Evolutionary conservation across 2,113 vertebrate genomes (phyloP), one percentile per base, ranked within the genome.

Genomic region (Hyla sarda): DNA sequence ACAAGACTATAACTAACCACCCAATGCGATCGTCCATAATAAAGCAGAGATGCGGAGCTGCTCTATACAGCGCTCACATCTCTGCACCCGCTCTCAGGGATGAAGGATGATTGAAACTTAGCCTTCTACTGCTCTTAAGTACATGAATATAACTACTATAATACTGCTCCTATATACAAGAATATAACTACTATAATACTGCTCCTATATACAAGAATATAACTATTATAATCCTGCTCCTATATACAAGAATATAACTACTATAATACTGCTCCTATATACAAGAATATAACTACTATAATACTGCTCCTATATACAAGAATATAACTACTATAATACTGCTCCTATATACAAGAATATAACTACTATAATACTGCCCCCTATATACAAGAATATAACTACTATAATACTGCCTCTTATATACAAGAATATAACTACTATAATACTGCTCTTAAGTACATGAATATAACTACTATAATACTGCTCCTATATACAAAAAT

Each of bases 261-360:
- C 58, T 62, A 62, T 62, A 62, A 62, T 62, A 62, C n/a, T 28
- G n/a, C 58, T 25, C 58, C 58, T 62, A 62, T 62, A 2, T 62
- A 62, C 58, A 25, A 62, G 58, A 62, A 62, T 62, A 28, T 62
- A 62, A 62, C n/a, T 62, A 62, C 58, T 62, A 62, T 62, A 62
- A 62, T 60, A 60, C 56, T n/a, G 8, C 56, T 9, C 56, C 56
- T 60, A 60, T 60, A 23, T n/a, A 60, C 56, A 60, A 60, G 56
- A 60, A 60, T 60, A 60, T 60, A 60, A 60, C 56, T 60, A n/a
- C 56, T 60, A 60, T 60, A 60, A 60, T 25, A 60, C 23, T 60
- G 9, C 56, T 12, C 56, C 56, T 25, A 25, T 60, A n/a, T 60
- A 60, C 56, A 60, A 25, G 56, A 60, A 60, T 60, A 25, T 25